Evolutionary conservation across 1,140 invertebrate genomes (phyloP), one percentile per base, ranked within the genome.

Genomic region (Colletes latitarsis): DNA sequence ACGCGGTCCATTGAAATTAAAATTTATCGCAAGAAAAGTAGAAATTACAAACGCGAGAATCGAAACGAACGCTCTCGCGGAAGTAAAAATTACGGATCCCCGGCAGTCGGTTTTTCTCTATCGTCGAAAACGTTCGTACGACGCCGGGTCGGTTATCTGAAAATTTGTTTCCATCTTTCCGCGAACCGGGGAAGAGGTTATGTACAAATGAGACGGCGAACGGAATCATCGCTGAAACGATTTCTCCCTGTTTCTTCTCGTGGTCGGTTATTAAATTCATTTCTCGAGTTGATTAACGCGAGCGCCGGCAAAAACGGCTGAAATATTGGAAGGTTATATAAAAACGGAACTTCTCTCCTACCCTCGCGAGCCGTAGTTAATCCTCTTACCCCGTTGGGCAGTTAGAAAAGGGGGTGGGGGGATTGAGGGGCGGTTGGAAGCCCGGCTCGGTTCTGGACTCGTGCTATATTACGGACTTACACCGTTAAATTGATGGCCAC

Each of bases 201-300:
- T 12, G 71, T 68, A 68, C 55, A n/a, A 62, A 62, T 41, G 63
- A 21, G 21, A 80, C 53, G 43, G 4, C 58, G 21, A 30, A 14
- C 17, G 62, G 60, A 64, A 67, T 58, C 15, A 70, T 74, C 71
- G 60, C 19, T 8, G 66, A 82, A 71, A 63, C 74, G 83, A 79
- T 86, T 49, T 73, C 72, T 72, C 46, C 14, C 64, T 46, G 62
- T 75, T 67, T 69, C 58, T 62, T 68, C 67, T 64, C 70, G 68
- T 64, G 85, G 81, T 80, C 84, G 85, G 68, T 83, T 86, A 86
- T 86, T 86, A 86, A 86, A 86, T 87, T 86, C 84, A 87, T 86
- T 87, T 83, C 84, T 87, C 81, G 81, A 72, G 81, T 86, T 86
- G 84, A 87, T 87, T 86, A 87, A 87, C 81, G 85, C 68, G 68